Conservation (phyloP, 2,113 vertebrate species). For the Salvelinus fontinalis region DNA sequence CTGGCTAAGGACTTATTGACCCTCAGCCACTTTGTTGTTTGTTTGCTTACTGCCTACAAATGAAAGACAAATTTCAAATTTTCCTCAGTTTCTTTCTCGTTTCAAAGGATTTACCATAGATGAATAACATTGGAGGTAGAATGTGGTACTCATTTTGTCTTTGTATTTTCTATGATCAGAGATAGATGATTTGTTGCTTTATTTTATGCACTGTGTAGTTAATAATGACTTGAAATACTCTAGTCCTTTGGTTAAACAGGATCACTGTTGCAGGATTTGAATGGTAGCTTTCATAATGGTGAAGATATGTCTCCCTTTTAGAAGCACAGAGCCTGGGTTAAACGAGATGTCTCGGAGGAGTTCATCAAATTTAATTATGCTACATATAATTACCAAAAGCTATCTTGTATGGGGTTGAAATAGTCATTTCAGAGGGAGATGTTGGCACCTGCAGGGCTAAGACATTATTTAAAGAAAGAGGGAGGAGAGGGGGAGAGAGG, state of each 20-base stretch:
- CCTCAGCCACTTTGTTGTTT: conserved; percentile 3
- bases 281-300: conserved; percentile 41
- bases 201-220: conserved; percentile 27
- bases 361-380: conserved; percentile 79
- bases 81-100: conserved; percentile 2
- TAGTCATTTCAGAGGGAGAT: conserved; percentile 69
- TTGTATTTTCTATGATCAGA: neutral
- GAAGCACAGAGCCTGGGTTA: conserved; percentile 64
- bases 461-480: conserved; percentile 61
- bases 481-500: conserved; percentile 22
- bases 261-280: conserved; percentile 32
- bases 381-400: conserved; percentile 79
- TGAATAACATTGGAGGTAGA: conserved; percentile 11
- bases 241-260: conserved; percentile 44
- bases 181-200: conserved; percentile 39
- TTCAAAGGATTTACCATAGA: neutral
- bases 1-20: conserved; percentile 21
- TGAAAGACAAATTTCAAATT: conserved; percentile 16
- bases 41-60: conserved; percentile 20
- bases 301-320: conserved; percentile 53
- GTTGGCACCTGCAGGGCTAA: conserved; percentile 65
- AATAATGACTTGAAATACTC: conserved; percentile 27
- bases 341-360: conserved; percentile 74
- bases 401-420: conserved; percentile 75
- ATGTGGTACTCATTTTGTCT: conserved; percentile 6